A percentile compares a stretch with the other conserved stretches of the same genome.
Conservation (phyloP, 2,888 invertebrate genomes). For the Timandra comae region DNA sequence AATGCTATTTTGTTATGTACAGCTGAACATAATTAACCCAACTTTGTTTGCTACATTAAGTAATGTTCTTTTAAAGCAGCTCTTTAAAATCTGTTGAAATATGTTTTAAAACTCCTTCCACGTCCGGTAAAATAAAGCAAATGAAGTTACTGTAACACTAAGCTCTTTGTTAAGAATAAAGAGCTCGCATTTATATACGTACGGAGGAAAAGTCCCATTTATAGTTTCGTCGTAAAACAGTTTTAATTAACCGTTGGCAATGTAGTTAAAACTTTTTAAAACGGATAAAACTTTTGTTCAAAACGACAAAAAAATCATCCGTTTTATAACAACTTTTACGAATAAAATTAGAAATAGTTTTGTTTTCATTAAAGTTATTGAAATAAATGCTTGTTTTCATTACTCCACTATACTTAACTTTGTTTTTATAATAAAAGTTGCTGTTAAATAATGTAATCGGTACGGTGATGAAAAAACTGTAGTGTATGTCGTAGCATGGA, state of each 20-base stretch:
- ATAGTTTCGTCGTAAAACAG: constrained; percentile 21
- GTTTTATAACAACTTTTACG: no score
- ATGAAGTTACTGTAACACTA: constrained; percentile 16
- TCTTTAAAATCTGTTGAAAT: constrained; percentile 14
- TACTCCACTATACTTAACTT: no score
- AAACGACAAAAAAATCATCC: constrained; percentile 49
- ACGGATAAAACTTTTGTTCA: constrained; percentile 39
- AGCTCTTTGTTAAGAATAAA: constrained; percentile 16
- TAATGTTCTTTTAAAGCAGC: constrained; percentile 2
- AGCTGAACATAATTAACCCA: no score
- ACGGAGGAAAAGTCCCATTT: constrained; percentile 12
- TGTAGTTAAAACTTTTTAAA: constrained; percentile 42
- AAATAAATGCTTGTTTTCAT: no score
- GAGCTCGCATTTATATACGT: constrained; percentile 10
- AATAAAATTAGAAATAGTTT: no score
- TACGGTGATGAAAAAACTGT: constrained; percentile 31
- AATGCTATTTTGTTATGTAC: no score
- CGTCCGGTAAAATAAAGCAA: constrained; percentile 18
- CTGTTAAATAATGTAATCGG: no score
- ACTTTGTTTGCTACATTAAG: no score
- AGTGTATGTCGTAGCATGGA: constrained; percentile 27
- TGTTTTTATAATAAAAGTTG: no score
- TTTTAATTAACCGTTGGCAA: constrained; percentile 37
- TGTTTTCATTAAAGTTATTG: no score
- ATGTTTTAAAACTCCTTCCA: constrained; percentile 11